Evolutionary conservation across 2,113 vertebrate genomes (phyloP), one percentile per base, ranked within the genome.

Genomic region (Leiothrix lutea): DNA sequence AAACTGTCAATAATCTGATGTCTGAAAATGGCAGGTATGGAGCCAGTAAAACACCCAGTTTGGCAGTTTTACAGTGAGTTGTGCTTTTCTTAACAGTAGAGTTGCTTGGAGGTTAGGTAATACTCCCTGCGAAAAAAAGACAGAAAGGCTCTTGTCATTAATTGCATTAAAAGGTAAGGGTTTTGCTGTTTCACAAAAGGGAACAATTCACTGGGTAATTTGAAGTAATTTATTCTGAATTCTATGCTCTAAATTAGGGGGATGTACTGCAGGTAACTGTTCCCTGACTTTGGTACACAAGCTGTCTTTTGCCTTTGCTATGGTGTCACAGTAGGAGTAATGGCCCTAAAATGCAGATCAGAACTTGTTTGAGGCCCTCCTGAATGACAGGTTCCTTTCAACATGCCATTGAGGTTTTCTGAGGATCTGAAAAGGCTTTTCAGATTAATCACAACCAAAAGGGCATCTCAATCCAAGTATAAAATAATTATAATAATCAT

Each of bases 401-500:
- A 66, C 6, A 14, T 58, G 35, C 35, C 1, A 0, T 74, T 77
- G 66, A 80, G 31, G 5, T 89, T 78, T 94, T 47, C 78, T 82
- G 53, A 91, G 74, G 23, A 53, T 82, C 70, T 90, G 66, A 69
- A 95, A 95, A 89, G 69, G 42, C 47, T 91, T 95, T 91, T 96
- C 81, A 83, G 71, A 86, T 90, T 75, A 93, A 69, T 90, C 40
- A 58, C 51, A 70, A 82, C 38, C 42, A 42, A 70, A 77, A 92
- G 33, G 50, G n/a, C 50, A 88, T 90, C 26, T 83, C 64, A 57
- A 57, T 35, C 19, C 75, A 73, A 65, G 58, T 90, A 54, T 80
- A 62, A 94, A 93, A 82, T 92, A 80, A 69, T 72, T 53, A 78
- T 29, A 54, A 58, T 84, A 89, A 92, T 87, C 89, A 80, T 57